phyloP scores from a whole-genome alignment of 2,797 vertebrate species.

The Fundulus diaphanus region DNA sequence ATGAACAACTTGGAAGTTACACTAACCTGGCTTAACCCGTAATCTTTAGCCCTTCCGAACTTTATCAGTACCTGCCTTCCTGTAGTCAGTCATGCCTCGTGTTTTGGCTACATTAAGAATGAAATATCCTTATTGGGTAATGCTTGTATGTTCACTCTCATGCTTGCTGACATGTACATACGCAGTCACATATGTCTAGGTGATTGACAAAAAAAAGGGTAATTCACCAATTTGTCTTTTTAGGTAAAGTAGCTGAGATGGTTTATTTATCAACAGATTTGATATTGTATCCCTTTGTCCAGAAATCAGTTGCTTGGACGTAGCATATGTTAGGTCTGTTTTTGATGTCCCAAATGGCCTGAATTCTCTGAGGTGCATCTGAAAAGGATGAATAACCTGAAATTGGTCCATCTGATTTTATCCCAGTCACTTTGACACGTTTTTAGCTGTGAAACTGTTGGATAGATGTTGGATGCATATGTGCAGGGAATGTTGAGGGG shows the following conservation, averaged over 20 bases:
- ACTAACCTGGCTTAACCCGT: not conserved
- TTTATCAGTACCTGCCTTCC: not conserved
- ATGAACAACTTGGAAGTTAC: not conserved
- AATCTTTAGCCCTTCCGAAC: not conserved
- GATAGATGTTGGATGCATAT: not conserved
- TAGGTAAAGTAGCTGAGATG: not conserved
- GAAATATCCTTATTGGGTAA: too few species aligned
- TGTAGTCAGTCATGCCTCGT: not conserved
- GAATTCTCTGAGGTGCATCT: not conserved
- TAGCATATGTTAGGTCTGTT: not conserved
- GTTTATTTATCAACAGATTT: not conserved
- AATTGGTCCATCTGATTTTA: too few species aligned
- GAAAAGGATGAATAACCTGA: too few species aligned
- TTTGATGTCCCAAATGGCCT: not conserved
- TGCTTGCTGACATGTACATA: too few species aligned
- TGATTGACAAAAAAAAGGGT: too few species aligned
- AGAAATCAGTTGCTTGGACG: not conserved
- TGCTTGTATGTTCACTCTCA: too few species aligned
- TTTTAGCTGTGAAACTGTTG: not conserved
- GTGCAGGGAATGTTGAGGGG: not conserved
- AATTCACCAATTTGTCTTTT: not conserved
- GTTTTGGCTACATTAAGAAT: too few species aligned
- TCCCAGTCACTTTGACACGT: not conserved
- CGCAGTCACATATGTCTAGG: too few species aligned
- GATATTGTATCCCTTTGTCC: not conserved